Evolutionary conservation across 2,888 invertebrate genomes (phyloP).

Genomic region (Phyto melanocephala): DNA sequence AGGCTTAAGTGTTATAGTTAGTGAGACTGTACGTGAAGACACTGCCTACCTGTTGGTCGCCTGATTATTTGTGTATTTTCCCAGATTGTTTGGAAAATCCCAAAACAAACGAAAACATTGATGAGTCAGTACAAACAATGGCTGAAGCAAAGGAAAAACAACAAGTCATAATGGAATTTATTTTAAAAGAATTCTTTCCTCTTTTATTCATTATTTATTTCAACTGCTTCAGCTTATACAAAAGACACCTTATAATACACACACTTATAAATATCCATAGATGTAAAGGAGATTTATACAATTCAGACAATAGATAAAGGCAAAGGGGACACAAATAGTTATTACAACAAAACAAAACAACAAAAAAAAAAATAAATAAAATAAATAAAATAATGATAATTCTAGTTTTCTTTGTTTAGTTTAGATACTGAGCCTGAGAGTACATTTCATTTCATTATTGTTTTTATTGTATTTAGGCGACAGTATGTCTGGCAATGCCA

Average conservation of each 20-base stretch:
- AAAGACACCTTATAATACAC: neutral
- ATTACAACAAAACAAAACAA: slow-evolving; percentile 19
- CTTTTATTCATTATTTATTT: slow-evolving; percentile 38
- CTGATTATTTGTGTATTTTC: slow-evolving; percentile 42
- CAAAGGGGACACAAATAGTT: slow-evolving; percentile 30
- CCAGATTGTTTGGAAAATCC: slow-evolving; percentile 63
- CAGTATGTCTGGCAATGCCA: slow-evolving; percentile 43
- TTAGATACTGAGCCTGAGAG: slow-evolving; percentile 24
- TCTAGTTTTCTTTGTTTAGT: slow-evolving; percentile 41
- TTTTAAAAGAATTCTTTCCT: slow-evolving; percentile 35
- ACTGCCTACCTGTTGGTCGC: slow-evolving; percentile 29
- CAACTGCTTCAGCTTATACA: neutral
- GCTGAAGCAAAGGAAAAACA: slow-evolving; percentile 11
- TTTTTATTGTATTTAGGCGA: slow-evolving; percentile 31
- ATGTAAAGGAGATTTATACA: neutral
- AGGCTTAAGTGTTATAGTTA: slow-evolving; percentile 27
- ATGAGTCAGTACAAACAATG: slow-evolving; percentile 56
- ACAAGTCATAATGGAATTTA: slow-evolving; percentile 63
- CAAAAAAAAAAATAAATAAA: no score
- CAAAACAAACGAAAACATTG: slow-evolving; percentile 63
- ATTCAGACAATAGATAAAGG: slow-evolving; percentile 4
- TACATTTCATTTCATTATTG: neutral
- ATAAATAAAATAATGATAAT: slow-evolving; percentile 18
- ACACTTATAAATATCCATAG: neutral
- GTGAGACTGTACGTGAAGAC: slow-evolving; percentile 4